Evolutionary conservation across 2,113 vertebrate species (phyloP), one percentile per base, ranked within the genome.

Genomic region (Corydoras maculifer): DNA sequence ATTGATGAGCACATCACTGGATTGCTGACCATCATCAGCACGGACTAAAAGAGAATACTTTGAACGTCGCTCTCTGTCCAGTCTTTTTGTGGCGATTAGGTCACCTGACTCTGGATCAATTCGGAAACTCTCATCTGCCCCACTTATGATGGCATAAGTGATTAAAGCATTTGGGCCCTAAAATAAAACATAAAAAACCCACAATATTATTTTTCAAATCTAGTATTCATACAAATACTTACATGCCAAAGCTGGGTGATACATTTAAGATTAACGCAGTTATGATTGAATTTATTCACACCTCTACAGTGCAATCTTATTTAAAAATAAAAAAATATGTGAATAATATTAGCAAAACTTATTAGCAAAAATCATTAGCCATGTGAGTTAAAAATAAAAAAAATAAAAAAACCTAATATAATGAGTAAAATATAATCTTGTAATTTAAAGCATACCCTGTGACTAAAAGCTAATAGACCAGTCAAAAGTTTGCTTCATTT

Each of bases 161-260:
- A 99, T 94, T 0, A 99, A 87, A 49, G 97, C 97, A 18, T 99
- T 99, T 12, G 94, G 92, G 74, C 97, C 97, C 97, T 97, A 74
- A 32, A n/a, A 72, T 1, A 25, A 25, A 25, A 25, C 18, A 25
- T 25, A 25, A 25, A 25, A 25, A 25, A 25, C 18, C 18, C 18
- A 25, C 18, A 25, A 12, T 43, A 43, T 43, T 43, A 43, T 43
- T 43, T 8, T 43, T 43, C 7, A 43, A 43, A 43, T 43, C 7
- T 43, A 43, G 35, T 43, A 43, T 43, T 43, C 7, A 8, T 43
- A 5, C 4, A 43, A 43, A 8, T 43, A 8, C 35, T 43, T 8
- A 43, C 35, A 43, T 8, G 35, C 4, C 7, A 43, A 43, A 43
- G 35, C 35, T 43, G 7, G 35, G 35, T 43, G 35, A 43, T 43